Percentiles rank a stretch among this genome's conserved stretches.
Evolutionary conservation across 2,113 vertebrate genomes (phyloP).

Genomic region (Gnathonemus echidnorhynchus): DNA sequence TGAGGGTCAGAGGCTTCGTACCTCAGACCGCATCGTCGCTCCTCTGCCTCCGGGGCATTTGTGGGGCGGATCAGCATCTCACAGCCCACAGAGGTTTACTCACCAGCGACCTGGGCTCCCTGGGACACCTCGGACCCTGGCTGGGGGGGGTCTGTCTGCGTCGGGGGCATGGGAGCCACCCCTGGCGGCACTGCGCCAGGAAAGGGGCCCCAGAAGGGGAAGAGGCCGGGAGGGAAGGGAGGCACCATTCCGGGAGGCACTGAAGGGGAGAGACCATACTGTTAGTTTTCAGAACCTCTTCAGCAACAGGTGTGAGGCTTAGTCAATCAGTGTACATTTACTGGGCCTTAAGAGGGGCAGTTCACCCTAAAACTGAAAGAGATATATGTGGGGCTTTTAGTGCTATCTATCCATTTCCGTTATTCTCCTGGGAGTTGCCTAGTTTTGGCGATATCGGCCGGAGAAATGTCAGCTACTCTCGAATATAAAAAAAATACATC

Average conservation of each 20-base stretch:
- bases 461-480: no score
- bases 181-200: constrained; percentile 66
- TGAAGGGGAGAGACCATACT: constrained; percentile 31
- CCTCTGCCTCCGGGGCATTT: not conserved
- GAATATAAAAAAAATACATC: no score
- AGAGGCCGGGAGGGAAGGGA: constrained; percentile 83
- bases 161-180: constrained; percentile 43
- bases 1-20: not conserved
- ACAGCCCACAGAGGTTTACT: constrained; percentile 3
- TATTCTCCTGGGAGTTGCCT: no score
- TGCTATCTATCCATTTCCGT: no score
- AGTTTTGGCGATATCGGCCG: no score
- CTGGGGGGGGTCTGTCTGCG: constrained; percentile 40
- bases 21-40: not conserved
- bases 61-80: not conserved
- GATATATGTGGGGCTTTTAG: no score
- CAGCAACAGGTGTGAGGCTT: not conserved
- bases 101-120: constrained; percentile 49
- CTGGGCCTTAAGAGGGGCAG: no score
- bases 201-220: constrained; percentile 89
- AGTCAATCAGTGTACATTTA: not conserved
- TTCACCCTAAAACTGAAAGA: no score
- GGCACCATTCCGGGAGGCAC: constrained; percentile 81
- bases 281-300: not conserved
- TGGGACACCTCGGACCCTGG: constrained; percentile 42